Evolutionary conservation across 2,888 invertebrate species (phyloP).

Genomic region (Prenolepis imparis): DNA sequence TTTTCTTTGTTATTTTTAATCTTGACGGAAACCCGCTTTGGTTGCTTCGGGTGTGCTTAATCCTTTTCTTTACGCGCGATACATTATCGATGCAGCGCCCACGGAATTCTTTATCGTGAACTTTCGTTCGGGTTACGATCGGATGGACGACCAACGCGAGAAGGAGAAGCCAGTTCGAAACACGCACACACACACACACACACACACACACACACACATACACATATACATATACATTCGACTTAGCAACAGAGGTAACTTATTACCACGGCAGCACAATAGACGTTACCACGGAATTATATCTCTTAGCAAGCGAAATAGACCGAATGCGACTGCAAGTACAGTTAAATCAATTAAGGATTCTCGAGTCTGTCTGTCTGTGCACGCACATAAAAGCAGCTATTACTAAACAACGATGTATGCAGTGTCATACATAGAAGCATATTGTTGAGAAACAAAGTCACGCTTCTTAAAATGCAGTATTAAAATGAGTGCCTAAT

Average conservation of each 20-base stretch:
- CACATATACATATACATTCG: constrained; percentile 39
- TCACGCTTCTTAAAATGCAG: background rate
- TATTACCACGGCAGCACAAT: constrained; percentile 52
- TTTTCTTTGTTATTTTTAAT: constrained; percentile 63
- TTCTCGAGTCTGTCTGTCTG: constrained; percentile 41
- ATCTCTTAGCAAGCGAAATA: constrained; percentile 43
- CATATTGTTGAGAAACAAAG: constrained; percentile 1
- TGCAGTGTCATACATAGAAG: constrained; percentile 44
- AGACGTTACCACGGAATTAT: constrained; percentile 49
- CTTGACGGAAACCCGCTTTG: constrained; percentile 63
- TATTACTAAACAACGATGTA: constrained; percentile 43
- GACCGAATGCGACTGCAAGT: constrained; percentile 46
- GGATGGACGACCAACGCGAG: constrained; percentile 1
- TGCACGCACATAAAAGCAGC: constrained; percentile 41
- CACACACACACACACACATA: background rate
- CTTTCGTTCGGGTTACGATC: constrained; percentile 36
- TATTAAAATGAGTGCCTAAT: constrained; percentile 12
- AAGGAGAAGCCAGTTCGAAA: constrained; percentile 63
- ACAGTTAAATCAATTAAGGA: constrained; percentile 57
- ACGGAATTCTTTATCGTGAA: constrained; percentile 72
- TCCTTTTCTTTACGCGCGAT: constrained; percentile 75
- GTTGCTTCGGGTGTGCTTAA: constrained; percentile 66
- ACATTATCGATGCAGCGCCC: constrained; percentile 71
- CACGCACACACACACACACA: background rate
- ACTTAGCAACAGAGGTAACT: constrained; percentile 62